Percentiles rank a stretch among this genome's conserved stretches.
Conservation (phyloP, 2,888 invertebrate species). For the Ceraclea dissimilis region DNA sequence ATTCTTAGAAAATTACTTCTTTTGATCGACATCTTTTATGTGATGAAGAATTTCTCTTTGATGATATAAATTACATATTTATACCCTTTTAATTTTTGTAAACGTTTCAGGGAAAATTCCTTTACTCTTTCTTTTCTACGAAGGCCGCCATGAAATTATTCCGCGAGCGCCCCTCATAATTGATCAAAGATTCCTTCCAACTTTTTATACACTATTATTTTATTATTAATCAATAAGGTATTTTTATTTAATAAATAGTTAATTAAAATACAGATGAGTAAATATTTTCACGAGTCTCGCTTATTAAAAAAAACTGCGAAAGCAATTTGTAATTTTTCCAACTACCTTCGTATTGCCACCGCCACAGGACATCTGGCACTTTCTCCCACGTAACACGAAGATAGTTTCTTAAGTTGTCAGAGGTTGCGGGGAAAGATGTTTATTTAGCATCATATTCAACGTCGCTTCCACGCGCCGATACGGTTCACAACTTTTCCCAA, state of each 20-base stretch:
- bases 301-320: neutral
- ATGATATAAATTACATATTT: slow-evolving; percentile 1
- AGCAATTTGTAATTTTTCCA: neutral
- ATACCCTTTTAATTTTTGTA: neutral
- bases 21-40: neutral
- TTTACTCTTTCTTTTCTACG: neutral
- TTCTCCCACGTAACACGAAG: neutral
- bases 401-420: neutral
- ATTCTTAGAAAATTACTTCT: neutral
- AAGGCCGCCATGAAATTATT: neutral
- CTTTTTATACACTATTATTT: neutral
- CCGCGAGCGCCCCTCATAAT: neutral
- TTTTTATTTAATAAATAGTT: neutral
- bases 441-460: slow-evolving; percentile 1
- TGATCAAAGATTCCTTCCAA: too few relatives aligned
- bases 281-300: neutral
- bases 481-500: neutral
- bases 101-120: neutral
- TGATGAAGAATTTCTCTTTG: neutral
- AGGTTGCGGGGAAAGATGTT: neutral
- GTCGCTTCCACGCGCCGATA: neutral
- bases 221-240: neutral
- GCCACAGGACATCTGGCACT: neutral
- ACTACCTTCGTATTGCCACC: neutral
- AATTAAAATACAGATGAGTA: neutral